Evolutionary conservation across 2,797 vertebrate genomes (phyloP), one percentile per base, ranked within the genome.

Genomic region (Parauchenoglanis punctatus): DNA sequence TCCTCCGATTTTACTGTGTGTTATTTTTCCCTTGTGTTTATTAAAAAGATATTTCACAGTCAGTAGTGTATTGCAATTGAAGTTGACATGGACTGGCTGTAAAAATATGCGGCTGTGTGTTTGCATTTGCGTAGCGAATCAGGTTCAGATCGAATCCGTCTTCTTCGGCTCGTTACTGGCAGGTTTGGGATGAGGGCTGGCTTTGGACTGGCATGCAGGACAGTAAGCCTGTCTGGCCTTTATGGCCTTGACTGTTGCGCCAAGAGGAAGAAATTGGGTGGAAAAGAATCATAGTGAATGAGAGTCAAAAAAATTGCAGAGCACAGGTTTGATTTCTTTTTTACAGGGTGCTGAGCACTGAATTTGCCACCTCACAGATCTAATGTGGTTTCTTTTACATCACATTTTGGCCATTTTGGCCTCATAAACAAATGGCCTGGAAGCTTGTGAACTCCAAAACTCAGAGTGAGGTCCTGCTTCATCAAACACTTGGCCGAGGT

Each of bases 231-330:
- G 20, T 77, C 44, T 85, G 87, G 77, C 67, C 77, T 75, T 85
- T 67, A 56, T 31, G 46, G 67, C 58, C 49, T 25, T 75, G 15
- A 12, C 31, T 63, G 31, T 65, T n/a, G 46, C 65, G 56, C 83
- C 77, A 78, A 58, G 58, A 72, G 63, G 88, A 86, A 78, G 84
- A 86, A 86, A 88, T 86, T 88, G 81, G 52, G 80, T 84, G 84
- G 87, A 88, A 88, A 76, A 40, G 18, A 63, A 23, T 78, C 76
- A 40, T 54, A 13, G 54, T 65, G 73, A 77, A 49, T 20, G 35
- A 83, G 72, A 70, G 52, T 49, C 40, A 0, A 44, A 56, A 20
- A 20, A 46, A 63, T 15, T 59, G 40, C 18, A 7, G 28, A 52
- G 54, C 68, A 67, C 49, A 28, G 10, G 4, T 68, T n/a, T 11